A percentile compares a stretch with the other conserved stretches of the same genome.
These are phyloP conservation scores for Chloroceryle inda DNA, from an alignment of 2,797 vertebrate species.

Conservation along the genomic window DNA sequence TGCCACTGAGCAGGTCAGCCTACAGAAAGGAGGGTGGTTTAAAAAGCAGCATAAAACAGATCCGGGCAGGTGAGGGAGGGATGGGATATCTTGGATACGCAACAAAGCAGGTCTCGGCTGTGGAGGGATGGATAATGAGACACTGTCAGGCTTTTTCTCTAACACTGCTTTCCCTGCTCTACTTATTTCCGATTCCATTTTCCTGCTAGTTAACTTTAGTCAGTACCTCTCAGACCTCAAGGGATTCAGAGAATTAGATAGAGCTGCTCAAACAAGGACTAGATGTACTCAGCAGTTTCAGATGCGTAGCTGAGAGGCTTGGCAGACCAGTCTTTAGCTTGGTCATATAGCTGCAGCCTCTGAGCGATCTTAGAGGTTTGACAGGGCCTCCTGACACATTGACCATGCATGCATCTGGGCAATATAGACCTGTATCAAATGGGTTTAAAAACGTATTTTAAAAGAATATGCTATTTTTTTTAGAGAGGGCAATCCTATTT, in stretches of 20 bases:
- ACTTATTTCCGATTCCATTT: not conserved
- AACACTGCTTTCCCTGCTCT: not conserved
- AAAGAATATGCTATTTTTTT: not conserved
- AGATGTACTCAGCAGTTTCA: not conserved
- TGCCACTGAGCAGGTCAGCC: not conserved
- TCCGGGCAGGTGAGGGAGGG: not conserved
- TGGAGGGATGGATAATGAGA: not conserved
- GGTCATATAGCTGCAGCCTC: not conserved
- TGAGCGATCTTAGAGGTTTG: not conserved
- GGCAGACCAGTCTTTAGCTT: not conserved
- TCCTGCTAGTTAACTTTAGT: not conserved
- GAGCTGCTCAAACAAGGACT: not conserved
- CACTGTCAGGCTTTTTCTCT: not conserved
- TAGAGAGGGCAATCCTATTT: not conserved
- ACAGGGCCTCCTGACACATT: not conserved
- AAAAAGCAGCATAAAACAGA: not conserved
- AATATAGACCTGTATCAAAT: not conserved
- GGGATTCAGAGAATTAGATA: not conserved
- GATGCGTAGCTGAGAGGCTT: not conserved
- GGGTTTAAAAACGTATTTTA: not conserved
- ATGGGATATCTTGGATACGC: not conserved
- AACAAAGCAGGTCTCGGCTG: not conserved
- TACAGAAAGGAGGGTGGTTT: not conserved
- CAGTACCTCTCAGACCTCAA: not conserved
- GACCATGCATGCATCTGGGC: not conserved